Evolutionary conservation across 2,113 vertebrate species (phyloP).

Genomic region (Lepidothrix coronata): DNA sequence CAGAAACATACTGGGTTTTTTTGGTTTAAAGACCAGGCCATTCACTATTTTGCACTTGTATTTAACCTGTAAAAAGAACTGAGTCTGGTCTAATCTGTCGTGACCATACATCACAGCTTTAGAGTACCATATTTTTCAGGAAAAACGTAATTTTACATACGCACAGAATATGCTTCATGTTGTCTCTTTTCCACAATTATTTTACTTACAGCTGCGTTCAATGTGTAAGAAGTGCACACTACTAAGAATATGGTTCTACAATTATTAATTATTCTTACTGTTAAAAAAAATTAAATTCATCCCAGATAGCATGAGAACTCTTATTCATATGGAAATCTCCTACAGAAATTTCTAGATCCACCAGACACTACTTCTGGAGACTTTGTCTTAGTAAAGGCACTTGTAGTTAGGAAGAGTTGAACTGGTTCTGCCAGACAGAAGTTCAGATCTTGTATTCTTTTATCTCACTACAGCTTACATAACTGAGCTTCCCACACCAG

Average conservation of each 20-base stretch:
- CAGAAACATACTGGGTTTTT: not conserved
- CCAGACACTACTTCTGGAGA: not conserved
- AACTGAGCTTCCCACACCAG: not conserved
- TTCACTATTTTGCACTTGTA: not conserved
- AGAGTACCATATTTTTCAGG: not conserved
- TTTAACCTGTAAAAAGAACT: not conserved
- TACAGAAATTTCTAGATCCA: not conserved
- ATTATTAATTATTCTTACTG: not conserved
- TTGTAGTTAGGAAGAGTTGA: not conserved
- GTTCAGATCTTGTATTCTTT: not conserved
- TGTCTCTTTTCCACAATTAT: not conserved
- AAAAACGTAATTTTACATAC: not conserved
- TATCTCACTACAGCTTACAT: not conserved
- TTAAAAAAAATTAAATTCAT: not conserved
- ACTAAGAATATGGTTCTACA: not conserved
- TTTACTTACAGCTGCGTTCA: not conserved
- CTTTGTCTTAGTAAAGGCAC: not conserved
- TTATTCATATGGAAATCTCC: not conserved
- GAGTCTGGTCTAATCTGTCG: not conserved
- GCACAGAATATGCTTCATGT: not conserved
- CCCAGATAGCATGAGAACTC: not conserved
- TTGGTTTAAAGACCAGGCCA: not conserved
- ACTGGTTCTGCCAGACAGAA: not conserved
- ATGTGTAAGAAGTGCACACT: not conserved
- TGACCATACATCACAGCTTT: not conserved